Evolutionary conservation across 1,140 invertebrate genomes (phyloP), one percentile per base, ranked within the genome.

Genomic region (Sycophila sp.): DNA sequence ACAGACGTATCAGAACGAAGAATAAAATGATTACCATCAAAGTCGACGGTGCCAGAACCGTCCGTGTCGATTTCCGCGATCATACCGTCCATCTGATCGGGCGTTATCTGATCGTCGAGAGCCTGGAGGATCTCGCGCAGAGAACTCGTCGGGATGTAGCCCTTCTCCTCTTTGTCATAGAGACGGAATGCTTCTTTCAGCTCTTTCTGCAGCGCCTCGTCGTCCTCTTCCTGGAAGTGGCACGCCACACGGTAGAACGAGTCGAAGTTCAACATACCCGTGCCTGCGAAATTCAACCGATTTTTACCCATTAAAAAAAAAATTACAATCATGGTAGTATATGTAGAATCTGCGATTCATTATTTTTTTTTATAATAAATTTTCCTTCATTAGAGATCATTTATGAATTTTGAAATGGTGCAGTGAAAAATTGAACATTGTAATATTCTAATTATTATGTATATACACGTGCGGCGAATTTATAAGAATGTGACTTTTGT

Each of bases 31-130:
- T 82, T 82, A 93, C 93, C 93, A 80, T 94, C 93, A 85, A 94
- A 95, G 81, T 95, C 94, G 15, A 95, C 93, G 2, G 94, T 94
- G 64, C 93, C 93, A 0, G 92, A 94, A 0, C 90, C 89, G 74
- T 94, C 93, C 28, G 91, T 92, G 79, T 94, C 93, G 49, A 94
- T 94, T 86, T 94, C 93, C 15, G 91, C 91, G 69, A 94, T 94
- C 92, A 94, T 94, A 76, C 93, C 92, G 76, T 94, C 93, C 73
- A 94, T 87, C 81, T 94, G 92, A 80, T 93, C 92, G 19, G 92
- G 90, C 0, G 92, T 93, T 26, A 94, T 89, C 80, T 94, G 92
- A 79, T 94, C 93, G 74, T 94, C 93, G 32, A 94, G 80, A 2
- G 93, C 93, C 15, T 90, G 88, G 3, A 94, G 84, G 74, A 94